Conservation (phyloP, 2,888 invertebrate species). For the Cosmia pyralina region DNA sequence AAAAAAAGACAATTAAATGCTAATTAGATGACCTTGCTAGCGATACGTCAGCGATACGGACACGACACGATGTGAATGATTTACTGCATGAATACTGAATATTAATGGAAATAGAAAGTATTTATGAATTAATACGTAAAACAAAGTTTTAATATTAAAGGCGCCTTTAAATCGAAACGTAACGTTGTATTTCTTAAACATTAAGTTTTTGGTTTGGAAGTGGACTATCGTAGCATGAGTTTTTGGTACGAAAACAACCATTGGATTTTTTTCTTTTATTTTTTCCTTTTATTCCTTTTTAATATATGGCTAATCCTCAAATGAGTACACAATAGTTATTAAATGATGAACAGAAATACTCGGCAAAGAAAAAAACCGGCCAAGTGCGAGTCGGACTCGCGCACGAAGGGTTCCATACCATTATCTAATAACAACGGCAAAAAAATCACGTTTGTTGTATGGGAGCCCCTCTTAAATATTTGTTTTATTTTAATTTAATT, state of each 20-base stretch:
- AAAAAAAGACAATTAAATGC: slow-evolving; percentile 71
- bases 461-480: no score
- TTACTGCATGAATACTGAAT: slow-evolving; percentile 26
- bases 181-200: not conserved
- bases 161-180: not conserved
- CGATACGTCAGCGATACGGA: slow-evolving; percentile 45
- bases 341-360: not conserved
- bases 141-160: not conserved
- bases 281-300: no score
- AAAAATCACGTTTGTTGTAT: no score
- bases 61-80: slow-evolving; percentile 22
- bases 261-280: no score
- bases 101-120: slow-evolving; percentile 40
- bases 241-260: not conserved
- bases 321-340: not conserved
- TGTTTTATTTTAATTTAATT: no score
- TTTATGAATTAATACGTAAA: not conserved
- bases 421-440: no score
- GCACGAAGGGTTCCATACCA: no score
- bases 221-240: not conserved
- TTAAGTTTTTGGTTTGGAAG: not conserved
- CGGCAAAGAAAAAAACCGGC: not conserved
- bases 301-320: no score
- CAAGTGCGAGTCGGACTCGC: no score
- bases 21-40: slow-evolving; percentile 70